Conservation (phyloP, 2,888 invertebrate genomes). For the Nomada ruficornis region DNA sequence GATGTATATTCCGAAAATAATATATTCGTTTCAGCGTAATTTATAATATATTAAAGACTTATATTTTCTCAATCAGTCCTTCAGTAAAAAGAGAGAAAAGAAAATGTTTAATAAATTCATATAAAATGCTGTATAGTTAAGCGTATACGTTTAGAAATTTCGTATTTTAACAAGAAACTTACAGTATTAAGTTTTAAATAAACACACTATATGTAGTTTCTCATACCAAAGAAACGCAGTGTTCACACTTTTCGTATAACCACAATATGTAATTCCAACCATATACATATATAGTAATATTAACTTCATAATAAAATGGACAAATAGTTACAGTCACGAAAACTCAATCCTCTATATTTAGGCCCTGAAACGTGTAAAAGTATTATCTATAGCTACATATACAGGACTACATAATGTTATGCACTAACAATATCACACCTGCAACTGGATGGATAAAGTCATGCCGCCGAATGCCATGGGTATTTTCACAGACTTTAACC, state of each 20-base stretch:
- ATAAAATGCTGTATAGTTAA: no score
- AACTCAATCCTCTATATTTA: neutral
- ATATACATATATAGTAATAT: neutral
- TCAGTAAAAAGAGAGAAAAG: no score
- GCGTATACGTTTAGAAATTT: no score
- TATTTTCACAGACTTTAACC: constrained; percentile 20
- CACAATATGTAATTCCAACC: neutral
- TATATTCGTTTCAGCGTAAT: no score
- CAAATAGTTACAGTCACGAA: neutral
- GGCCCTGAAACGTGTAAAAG: neutral
- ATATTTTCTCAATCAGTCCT: no score
- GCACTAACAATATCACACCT: constrained; percentile 27
- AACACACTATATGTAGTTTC: neutral
- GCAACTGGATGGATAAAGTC: constrained; percentile 27
- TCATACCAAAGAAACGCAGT: neutral
- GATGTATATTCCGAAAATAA: no score
- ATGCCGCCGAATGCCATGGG: constrained; percentile 62
- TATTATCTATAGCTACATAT: neutral
- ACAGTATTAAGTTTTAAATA: neutral
- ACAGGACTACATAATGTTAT: constrained; percentile 19
- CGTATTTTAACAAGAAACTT: no score
- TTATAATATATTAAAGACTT: no score
- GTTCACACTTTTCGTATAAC: constrained; percentile 29
- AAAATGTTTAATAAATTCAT: no score
- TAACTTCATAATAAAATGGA: constrained; percentile 28